Conservation (phyloP, 1,140 invertebrate genomes). For the Drosophila eugracilis region DNA sequence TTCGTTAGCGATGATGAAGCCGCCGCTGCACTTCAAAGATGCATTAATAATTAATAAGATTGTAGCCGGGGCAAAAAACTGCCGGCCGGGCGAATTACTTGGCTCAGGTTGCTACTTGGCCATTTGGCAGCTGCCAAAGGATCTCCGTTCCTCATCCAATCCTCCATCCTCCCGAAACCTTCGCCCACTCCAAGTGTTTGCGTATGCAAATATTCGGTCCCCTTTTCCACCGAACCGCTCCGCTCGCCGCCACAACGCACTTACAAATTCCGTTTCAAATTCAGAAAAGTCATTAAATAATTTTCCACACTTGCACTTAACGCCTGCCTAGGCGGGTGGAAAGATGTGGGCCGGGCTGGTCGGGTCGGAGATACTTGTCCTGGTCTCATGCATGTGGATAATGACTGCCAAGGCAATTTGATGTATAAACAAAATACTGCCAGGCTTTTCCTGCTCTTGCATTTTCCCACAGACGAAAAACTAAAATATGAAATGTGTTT, state of each 20-base stretch:
- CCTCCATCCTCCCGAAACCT: not conserved
- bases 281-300: constrained; percentile 84
- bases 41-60: constrained; percentile 79
- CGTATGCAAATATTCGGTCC: constrained; percentile 77
- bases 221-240: constrained; percentile 37
- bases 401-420: constrained; percentile 58
- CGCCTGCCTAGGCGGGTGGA: constrained; percentile 30
- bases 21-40: constrained; percentile 67
- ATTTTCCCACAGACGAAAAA: constrained; percentile 29
- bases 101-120: constrained; percentile 57
- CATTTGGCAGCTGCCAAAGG: constrained; percentile 52
- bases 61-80: constrained; percentile 44
- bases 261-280: constrained; percentile 82
- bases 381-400: constrained; percentile 37
- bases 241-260: constrained; percentile 63
- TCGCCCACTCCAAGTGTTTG: constrained; percentile 42
- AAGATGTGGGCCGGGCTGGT: not conserved
- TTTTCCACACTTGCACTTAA: constrained; percentile 83
- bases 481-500: constrained; percentile 54
- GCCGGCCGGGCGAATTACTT: constrained; percentile 33
- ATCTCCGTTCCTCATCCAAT: constrained; percentile 13
- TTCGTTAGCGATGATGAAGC: constrained; percentile 66
- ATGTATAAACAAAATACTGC: constrained; percentile 62
- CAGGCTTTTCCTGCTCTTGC: constrained; percentile 26
- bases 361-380: constrained; percentile 37